Evolutionary conservation across 2,797 vertebrate species (phyloP).

Genomic region (Morus bassanus): DNA sequence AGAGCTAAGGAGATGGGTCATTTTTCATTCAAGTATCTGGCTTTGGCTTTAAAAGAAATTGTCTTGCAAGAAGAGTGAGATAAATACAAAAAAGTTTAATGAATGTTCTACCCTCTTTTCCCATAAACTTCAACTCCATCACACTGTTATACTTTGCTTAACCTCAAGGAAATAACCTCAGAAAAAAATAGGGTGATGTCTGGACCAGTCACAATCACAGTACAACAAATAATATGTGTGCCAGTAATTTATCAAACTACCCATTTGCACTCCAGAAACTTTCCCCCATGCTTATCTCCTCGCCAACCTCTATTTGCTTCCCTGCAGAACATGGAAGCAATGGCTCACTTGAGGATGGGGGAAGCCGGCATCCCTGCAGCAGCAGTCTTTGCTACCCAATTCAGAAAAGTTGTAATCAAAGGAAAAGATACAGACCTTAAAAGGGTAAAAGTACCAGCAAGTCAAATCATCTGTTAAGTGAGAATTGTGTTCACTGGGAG

Average conservation of each 20-base stretch:
- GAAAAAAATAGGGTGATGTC: constrained; percentile 35
- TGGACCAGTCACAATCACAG: constrained; percentile 62
- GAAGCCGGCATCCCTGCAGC: background rate
- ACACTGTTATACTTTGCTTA: constrained; percentile 23
- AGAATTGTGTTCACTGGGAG: background rate
- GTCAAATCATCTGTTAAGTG: background rate
- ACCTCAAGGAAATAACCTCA: too few relatives aligned
- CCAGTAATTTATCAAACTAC: constrained; percentile 71
- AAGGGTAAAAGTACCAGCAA: background rate
- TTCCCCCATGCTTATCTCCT: constrained; percentile 2
- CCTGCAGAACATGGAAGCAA: background rate
- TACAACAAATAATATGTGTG: constrained; percentile 61
- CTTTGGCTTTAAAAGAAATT: constrained; percentile 52
- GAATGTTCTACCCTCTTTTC: constrained; percentile 47
- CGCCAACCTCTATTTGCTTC: background rate
- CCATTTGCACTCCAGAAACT: constrained; percentile 50
- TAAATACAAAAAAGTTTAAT: constrained; percentile 60
- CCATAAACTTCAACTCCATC: constrained; percentile 31
- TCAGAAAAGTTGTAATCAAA: background rate
- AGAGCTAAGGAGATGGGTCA: constrained; percentile 18
- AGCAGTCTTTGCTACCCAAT: background rate
- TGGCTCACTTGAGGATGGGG: background rate
- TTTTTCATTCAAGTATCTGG: constrained; percentile 60
- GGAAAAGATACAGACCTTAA: background rate
- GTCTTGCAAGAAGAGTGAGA: constrained; percentile 47